Conservation (phyloP, 2,113 vertebrate genomes). For the Panurus biarmicus region DNA sequence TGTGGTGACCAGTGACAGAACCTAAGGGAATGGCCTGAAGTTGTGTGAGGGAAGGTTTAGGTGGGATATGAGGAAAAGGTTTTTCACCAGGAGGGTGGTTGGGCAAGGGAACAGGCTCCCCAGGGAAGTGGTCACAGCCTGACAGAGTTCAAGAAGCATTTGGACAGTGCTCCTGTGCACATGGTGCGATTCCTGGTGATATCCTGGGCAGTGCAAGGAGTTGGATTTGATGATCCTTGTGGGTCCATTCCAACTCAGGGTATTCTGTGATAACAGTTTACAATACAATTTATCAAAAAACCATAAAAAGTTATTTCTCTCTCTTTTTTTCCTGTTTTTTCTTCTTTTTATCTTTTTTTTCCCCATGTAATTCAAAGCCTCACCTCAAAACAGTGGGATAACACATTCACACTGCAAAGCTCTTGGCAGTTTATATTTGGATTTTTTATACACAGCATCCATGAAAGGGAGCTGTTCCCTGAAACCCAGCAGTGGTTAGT, state of each 20-base stretch:
- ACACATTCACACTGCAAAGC: background rate
- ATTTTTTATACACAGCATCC: background rate
- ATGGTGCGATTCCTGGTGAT: accelerated
- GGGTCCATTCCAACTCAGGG: background rate
- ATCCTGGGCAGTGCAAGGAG: accelerated
- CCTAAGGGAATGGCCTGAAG: background rate
- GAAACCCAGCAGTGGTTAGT: background rate
- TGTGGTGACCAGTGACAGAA: background rate
- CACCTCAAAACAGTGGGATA: background rate
- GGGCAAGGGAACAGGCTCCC: background rate
- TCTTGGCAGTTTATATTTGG: background rate
- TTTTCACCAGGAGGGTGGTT: background rate
- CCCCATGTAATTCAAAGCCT: background rate
- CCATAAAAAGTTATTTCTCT: background rate
- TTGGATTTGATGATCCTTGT: background rate
- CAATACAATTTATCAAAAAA: background rate
- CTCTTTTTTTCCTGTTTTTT: too few species aligned
- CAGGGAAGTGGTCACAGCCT: background rate
- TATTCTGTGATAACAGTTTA: background rate
- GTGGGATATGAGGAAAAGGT: background rate
- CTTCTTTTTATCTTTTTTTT: accelerated
- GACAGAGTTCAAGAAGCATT: background rate
- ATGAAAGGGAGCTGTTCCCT: background rate
- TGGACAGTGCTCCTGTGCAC: background rate
- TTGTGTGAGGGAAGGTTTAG: background rate